Base-by-base conservation (phyloP, 2,113 vertebrate species). In the Phyllostomus hastatus region DNA sequence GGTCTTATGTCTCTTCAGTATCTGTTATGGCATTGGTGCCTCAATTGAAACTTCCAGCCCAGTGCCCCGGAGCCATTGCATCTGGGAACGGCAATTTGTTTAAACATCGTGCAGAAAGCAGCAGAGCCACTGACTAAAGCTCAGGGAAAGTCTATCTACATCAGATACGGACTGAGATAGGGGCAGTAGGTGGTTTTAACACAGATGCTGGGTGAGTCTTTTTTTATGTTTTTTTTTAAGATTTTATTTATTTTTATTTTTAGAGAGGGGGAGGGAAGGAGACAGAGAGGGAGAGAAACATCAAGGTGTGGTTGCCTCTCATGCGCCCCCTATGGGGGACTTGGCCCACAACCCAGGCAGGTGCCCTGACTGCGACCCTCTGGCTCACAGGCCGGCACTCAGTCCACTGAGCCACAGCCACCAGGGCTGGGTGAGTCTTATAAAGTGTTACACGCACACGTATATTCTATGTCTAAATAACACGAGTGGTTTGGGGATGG, bases 401-500 rank as follows among this genome's bases (percentile, higher is more conserved):
- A 24, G 10, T 24, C 22, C 57, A 59, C 57, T 24, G 8, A 59
- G 57, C 57, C 57, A 24, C 57, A 59, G 20, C 57, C 2, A 8
- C 57, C 57, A 59, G 57, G 10, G 52, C 5, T 41, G 41, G 10
- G 20, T 14, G 35, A 54, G n/a, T 67, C 52, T 66, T 22, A 52
- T 26, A 59, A 46, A 48, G 43, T 57, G 5, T 38, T 38, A n/a
- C 1, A 87, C 1, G 20, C 7, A 15, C 4, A 22, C 0, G 4
- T 1, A 15, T 4, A 50, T 12, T 52, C 12, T 46, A n/a, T 33
- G 3, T 48, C 24, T 33, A 61, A 64, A 35, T 20, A 28, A 24
- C 17, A 19, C 1, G 10, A 19, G 19, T 6, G 14, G 2, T 7
- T 28, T 6, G 1, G 6, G 12, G 31, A 0, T 14, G 5, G 15